Conservation (phyloP, 2,113 vertebrate genomes). For the Scatophagus argus region DNA sequence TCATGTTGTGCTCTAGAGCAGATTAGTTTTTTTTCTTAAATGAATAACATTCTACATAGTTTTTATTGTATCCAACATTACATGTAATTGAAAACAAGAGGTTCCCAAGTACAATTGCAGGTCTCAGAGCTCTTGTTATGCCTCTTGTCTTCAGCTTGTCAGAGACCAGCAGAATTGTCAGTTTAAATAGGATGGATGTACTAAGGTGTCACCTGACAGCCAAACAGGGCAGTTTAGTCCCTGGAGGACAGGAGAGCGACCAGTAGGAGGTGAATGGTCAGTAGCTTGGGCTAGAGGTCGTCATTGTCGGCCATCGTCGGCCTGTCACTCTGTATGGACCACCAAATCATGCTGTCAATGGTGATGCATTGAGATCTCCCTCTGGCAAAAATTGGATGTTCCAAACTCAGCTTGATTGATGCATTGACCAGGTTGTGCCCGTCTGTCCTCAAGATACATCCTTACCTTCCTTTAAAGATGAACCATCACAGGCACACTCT, state of each 20-base stretch:
- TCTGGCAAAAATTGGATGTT: slow-evolving; percentile 79
- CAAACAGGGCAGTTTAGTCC: slow-evolving; percentile 58
- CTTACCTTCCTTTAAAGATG: slow-evolving; percentile 50
- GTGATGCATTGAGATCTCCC: slow-evolving; percentile 80
- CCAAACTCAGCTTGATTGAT: slow-evolving; percentile 80
- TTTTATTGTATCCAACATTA: neutral
- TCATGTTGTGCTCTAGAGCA: neutral
- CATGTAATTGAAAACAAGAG: neutral
- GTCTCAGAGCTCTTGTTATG: slow-evolving; percentile 6
- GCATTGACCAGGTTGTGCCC: slow-evolving; percentile 54
- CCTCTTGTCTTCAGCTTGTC: slow-evolving; percentile 42
- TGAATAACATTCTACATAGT: neutral
- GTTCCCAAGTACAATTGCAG: neutral
- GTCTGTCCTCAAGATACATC: slow-evolving; percentile 62
- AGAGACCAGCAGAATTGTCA: slow-evolving; percentile 41
- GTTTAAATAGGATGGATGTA: slow-evolving; percentile 63
- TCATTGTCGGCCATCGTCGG: slow-evolving; percentile 42
- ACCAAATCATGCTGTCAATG: slow-evolving; percentile 84
- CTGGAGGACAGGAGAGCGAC: slow-evolving; percentile 55
- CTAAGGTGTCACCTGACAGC: slow-evolving; percentile 52
- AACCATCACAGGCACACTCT: slow-evolving; percentile 29
- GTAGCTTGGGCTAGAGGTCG: slow-evolving; percentile 61
- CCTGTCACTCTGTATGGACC: slow-evolving; percentile 68
- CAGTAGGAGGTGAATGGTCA: slow-evolving; percentile 57
- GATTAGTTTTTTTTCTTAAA: neutral